Conservation (phyloP, 2,113 vertebrate species). For the Hippocampus mohnikei region DNA sequence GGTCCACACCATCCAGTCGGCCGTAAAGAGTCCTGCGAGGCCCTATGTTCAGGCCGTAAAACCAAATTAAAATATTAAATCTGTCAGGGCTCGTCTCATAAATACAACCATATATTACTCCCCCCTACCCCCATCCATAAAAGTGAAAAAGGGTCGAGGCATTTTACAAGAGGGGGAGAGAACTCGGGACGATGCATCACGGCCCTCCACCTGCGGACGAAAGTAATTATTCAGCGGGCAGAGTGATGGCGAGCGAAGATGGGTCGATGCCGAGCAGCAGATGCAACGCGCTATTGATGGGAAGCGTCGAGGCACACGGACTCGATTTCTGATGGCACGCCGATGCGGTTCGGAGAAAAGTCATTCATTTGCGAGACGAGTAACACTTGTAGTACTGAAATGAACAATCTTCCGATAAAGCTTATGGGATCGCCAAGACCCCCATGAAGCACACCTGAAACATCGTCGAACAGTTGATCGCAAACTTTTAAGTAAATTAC, state of each 20-base stretch:
- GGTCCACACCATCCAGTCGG: slow-evolving; percentile 33
- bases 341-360: neutral
- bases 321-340: neutral
- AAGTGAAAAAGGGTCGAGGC: slow-evolving; percentile 64
- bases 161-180: slow-evolving; percentile 55
- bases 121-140: slow-evolving; percentile 56
- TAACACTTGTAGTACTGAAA: neutral
- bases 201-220: slow-evolving; percentile 51
- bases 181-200: slow-evolving; percentile 38
- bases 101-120: slow-evolving; percentile 73
- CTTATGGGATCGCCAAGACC: too few species aligned
- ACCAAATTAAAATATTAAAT: slow-evolving; percentile 82
- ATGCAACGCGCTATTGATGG: neutral
- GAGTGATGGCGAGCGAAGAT: slow-evolving; percentile 29
- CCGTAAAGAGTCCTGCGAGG: slow-evolving; percentile 66
- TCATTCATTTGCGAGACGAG: neutral
- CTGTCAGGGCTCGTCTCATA: slow-evolving; percentile 72
- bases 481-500: too few species aligned
- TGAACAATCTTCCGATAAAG: too few species aligned
- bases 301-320: neutral
- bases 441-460: too few species aligned
- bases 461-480: too few species aligned
- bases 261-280: slow-evolving; percentile 29
- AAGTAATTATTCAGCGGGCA: slow-evolving; percentile 60
- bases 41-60: slow-evolving; percentile 72